A percentile compares a stretch with the other conserved stretches of the same genome.
Evolutionary conservation across 2,113 vertebrate species (phyloP).

Genomic region (Podilymbus podiceps): DNA sequence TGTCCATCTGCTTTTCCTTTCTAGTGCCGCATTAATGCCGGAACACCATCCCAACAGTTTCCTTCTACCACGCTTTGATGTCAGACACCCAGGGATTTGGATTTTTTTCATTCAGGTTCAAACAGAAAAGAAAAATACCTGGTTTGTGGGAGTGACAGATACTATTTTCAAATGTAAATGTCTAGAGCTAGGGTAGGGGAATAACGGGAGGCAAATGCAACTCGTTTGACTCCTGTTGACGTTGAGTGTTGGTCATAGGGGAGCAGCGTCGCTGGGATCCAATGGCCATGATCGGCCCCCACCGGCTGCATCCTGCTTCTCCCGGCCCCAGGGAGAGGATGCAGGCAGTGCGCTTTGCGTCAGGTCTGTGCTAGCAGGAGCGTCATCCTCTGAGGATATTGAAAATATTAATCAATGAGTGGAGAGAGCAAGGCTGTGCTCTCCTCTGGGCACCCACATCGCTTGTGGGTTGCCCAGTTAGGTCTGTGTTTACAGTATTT

Average conservation of each 20-base stretch:
- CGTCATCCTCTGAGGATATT: neutral
- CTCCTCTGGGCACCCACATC: neutral
- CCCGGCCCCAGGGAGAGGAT: neutral
- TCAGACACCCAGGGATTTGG: neutral
- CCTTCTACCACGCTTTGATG: neutral
- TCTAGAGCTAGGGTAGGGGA: neutral
- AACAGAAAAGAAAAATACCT: neutral
- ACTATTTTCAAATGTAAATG: neutral
- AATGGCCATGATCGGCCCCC: neutral
- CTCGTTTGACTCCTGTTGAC: neutral
- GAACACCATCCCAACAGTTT: neutral
- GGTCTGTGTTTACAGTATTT: neutral
- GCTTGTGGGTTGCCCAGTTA: neutral
- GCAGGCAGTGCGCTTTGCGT: neutral
- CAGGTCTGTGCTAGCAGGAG: neutral
- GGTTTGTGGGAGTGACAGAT: neutral
- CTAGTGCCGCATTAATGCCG: neutral
- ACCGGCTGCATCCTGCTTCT: neutral
- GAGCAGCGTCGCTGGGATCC: neutral
- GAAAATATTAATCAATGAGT: neutral
- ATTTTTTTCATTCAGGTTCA: neutral
- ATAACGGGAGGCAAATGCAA: fast-evolving
- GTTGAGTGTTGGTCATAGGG: neutral
- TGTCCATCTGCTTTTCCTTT: constrained; percentile 19
- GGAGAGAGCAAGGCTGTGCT: neutral